Evolutionary conservation across 1,140 invertebrate genomes (phyloP), one percentile per base, ranked within the genome.

Genomic region (Cotesia glomerata): DNA sequence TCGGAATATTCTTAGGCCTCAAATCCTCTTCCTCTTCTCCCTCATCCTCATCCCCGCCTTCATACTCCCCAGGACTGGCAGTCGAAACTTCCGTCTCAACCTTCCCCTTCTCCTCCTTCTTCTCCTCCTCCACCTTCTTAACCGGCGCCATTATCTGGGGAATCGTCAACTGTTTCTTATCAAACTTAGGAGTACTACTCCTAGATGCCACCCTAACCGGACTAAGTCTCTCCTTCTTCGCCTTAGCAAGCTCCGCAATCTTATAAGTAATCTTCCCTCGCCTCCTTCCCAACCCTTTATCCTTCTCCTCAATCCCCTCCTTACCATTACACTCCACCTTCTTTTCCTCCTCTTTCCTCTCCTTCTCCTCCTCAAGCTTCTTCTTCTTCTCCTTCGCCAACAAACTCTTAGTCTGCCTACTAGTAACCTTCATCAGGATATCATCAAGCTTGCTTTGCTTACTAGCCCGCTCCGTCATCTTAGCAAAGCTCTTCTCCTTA

Each of bases 1-100:
- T 45, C 7, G 39, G 39, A 45, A 45, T 45, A 7, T 7, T 9
- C 8, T 45, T 45, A 45, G 39, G 39, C 39, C 39, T 7, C 11
- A 45, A 45, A 45, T 45, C 39, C 11, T 45, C 39, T 52, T 84
- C 79, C 13, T 85, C 83, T 63, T 77, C 80, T 0, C 84, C 83
- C 51, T 87, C 85, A 52, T 86, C 82, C 16, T 86, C 84, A 45
- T 86, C 85, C 0, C 89, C 88, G 14, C 86, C 88, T 71, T 89
- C 89, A 72, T 87, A 88, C 64, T 90, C 90, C n/a, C 89, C 88
- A 11, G 85, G 82, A 80, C 85, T 86, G 11, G 79, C 83, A 1
- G 82, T 83, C 1, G 80, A 77, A 0, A 80, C 74, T 58, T 86
- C 84, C 2, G 39, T 39, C 7, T 26, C 9, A 4, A 35, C 59